phyloP scores from a whole-genome alignment of 1,140 invertebrate species.

The Vanessa atalanta region DNA sequence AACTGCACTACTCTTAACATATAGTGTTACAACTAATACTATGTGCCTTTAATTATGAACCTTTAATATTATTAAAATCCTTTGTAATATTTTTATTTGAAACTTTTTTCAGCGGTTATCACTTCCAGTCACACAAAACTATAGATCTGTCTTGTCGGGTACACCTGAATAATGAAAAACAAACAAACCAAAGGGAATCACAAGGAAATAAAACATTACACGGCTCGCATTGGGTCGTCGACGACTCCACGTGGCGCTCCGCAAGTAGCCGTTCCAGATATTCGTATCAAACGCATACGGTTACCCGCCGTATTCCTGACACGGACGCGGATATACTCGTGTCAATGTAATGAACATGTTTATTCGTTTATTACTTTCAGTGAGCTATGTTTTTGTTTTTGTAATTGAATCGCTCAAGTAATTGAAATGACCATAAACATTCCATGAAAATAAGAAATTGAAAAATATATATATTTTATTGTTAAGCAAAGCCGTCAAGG shows the following conservation, averaged over 20 bases:
- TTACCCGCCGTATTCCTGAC: too few relatives aligned
- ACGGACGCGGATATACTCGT: too few relatives aligned
- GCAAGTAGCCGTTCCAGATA: neutral
- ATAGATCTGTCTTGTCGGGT: neutral
- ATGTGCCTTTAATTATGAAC: slow-evolving; percentile 19
- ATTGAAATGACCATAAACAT: too few relatives aligned
- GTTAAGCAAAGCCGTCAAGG: slow-evolving; percentile 5
- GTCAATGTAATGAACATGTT: too few relatives aligned
- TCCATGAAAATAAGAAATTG: too few relatives aligned
- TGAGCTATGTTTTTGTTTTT: too few relatives aligned
- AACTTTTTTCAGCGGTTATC: neutral
- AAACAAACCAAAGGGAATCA: neutral
- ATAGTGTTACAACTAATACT: slow-evolving; percentile 15
- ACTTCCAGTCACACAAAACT: neutral
- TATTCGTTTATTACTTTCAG: too few relatives aligned
- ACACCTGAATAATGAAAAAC: slow-evolving; percentile 8
- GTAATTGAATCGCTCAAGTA: too few relatives aligned
- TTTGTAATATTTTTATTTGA: neutral
- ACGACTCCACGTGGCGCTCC: slow-evolving; percentile 10
- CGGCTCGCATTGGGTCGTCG: neutral
- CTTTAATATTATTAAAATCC: slow-evolving; percentile 5
- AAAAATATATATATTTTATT: neutral
- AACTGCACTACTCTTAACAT: neutral
- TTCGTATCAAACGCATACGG: too few relatives aligned
- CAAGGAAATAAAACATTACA: neutral